Evolutionary conservation across 2,797 vertebrate genomes (phyloP), one percentile per base, ranked within the genome.

Genomic region (Tenualosa ilisha): DNA sequence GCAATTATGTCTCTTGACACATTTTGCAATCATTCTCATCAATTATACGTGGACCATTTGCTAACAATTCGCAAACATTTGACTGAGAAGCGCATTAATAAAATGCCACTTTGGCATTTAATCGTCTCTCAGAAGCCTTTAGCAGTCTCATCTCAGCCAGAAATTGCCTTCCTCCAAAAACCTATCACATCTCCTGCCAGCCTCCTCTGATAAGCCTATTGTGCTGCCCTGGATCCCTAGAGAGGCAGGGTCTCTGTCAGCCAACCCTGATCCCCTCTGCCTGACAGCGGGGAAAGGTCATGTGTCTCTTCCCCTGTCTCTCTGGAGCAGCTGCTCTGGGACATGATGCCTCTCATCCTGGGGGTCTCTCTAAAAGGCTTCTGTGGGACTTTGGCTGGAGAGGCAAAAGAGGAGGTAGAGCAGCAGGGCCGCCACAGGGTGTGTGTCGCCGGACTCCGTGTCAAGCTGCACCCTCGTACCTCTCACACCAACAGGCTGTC

Each of bases 361-460:
- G 85, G 82, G 53, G 50, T 12, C 50, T 51, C 50, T 51, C 37
- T 68, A 72, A 72, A 50, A 59, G 50, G 17, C 15, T 51, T 51
- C 59, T 54, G 81, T 56, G 84, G 51, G 72, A n/a, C 79, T 85
- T 83, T 82, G 56, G 87, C 79, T 84, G 83, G 79, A 86, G 65
- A 75, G n/a, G n/a, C 51, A 40, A 24, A 22, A 40, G 72, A 81
- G 31, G 79, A 59, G 84, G 22, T 24, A 40, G 54, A 43, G 75
- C 22, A 31, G 79, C 68, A 20, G 31, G 83, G 59, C 86, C 82
- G 81, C 85, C 22, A 20, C 20, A 7, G 46, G 86, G 46, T 49
- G 46, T 49, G 46, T 49, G 46, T 49, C 46, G 3, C 46, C 46
- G 84, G 86, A 88, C 88, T 83, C 68, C 11, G 72, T 79, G 40